phyloP scores from a whole-genome alignment of 2,888 invertebrate species.

The Diarsia mendica region DNA sequence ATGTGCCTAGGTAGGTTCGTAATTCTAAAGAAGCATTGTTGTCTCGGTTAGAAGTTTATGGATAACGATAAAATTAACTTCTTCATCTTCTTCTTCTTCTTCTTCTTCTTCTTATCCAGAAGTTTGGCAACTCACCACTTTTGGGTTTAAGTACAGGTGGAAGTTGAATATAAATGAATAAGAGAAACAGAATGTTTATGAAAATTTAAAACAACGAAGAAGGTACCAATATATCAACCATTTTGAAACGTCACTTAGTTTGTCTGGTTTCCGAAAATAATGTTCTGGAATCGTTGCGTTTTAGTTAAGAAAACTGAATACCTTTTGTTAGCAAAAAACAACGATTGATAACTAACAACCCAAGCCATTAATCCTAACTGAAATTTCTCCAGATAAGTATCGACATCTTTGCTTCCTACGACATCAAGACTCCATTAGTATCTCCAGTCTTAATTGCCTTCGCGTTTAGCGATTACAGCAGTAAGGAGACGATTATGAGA shows the following conservation, averaged over 20 bases:
- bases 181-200: too few species aligned
- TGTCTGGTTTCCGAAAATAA: not conserved
- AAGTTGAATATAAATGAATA: too few species aligned
- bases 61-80: conserved; percentile 2
- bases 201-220: not conserved
- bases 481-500: conserved; percentile 21
- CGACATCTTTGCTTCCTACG: conserved; percentile 7
- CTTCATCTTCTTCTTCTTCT: too few species aligned
- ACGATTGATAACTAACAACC: not conserved
- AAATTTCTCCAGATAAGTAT: conserved; percentile 24
- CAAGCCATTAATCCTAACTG: conserved; percentile 5
- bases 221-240: not conserved
- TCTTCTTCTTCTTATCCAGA: not conserved
- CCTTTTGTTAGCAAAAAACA: not conserved
- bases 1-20: not conserved
- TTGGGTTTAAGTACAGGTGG: not conserved
- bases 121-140: conserved; percentile 4
- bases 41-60: conserved; percentile 3
- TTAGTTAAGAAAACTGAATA: not conserved
- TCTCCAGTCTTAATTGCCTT: conserved; percentile 38
- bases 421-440: conserved; percentile 45
- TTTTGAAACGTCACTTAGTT: not conserved
- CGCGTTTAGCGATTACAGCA: conserved; percentile 31
- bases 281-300: not conserved
- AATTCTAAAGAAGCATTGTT: not conserved